Base-by-base conservation (phyloP, 2,113 vertebrate genomes). In the Pavo muticus region DNA sequence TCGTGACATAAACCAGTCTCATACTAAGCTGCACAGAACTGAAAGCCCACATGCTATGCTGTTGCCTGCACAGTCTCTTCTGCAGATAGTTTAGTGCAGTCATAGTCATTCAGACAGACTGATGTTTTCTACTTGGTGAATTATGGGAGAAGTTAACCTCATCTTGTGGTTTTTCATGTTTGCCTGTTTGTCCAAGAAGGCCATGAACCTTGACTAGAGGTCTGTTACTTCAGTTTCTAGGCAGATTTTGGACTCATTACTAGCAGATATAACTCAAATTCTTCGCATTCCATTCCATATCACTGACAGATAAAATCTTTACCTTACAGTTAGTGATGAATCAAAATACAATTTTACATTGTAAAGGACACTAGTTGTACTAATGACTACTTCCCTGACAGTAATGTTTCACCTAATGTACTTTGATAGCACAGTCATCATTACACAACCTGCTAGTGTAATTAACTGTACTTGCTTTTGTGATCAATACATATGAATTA, bases 1-100 rank as follows among this genome's bases (percentile, higher is more conserved):
- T 71, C 61, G 79, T 95, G 89, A 94, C 87, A 85, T 84, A 95
- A 79, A 54, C 71, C 69, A 87, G 74, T 84, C 74, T 90, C 78
- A 57, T 67, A 48, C 45, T 63, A 92, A 70, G 54, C 44, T 81
- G 59, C 71, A 69, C 25, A 47, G 56, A 96, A 70, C 60, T 91
- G 76, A 91, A 96, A 97, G 59, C 69, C 61, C 89, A 56, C 76
- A 39, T 81, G 84, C 48, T 91, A 64, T 21, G 84, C 47, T 24
- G 44, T 8, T 42, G 60, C 90, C 64, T 81, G 76, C 61, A 64
- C 40, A 72, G 21, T 40, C 82, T 86, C 81, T 74, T 45, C 69
- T 81, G 84, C 61, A 0, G 2, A 35, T 21, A 84, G 23, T 69
- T 90, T 88, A 84, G 45, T 59, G 73, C 27, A 76, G 3, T 68